Evolutionary conservation across 2,797 vertebrate genomes (phyloP).

Genomic region (Neostethus bicornis): DNA sequence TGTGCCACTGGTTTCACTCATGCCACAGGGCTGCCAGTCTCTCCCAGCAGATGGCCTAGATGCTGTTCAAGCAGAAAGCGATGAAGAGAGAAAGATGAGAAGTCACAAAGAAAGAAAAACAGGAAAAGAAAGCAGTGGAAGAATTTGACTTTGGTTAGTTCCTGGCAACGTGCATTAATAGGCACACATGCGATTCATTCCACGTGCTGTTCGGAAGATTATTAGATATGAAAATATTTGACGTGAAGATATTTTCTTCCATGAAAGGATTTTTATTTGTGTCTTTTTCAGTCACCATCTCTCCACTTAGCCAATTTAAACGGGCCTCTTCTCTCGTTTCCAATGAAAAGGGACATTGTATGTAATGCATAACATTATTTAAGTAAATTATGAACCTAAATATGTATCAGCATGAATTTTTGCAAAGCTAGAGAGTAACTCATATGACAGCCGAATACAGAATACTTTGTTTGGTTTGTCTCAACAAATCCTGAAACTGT

Average conservation of each 20-base stretch:
- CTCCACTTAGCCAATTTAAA: not conserved
- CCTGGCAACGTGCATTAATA: conserved; percentile 35
- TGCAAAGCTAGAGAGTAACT: not conserved
- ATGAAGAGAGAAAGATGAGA: conserved; percentile 37
- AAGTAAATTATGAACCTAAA: conserved; percentile 1
- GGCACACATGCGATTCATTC: conserved; percentile 60
- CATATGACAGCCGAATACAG: not conserved
- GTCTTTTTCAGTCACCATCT: conserved; percentile 18
- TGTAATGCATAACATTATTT: conserved; percentile 6
- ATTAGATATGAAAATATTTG: conserved; percentile 63
- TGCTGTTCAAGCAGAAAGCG: conserved; percentile 30
- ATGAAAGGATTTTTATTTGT: conserved; percentile 12
- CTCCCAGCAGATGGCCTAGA: conserved; percentile 52
- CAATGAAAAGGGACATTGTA: conserved; percentile 12
- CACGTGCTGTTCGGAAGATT: conserved; percentile 38
- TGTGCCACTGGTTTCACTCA: conserved; percentile 51
- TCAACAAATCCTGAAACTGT: not conserved
- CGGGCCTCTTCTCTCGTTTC: conserved; percentile 3
- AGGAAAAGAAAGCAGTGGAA: conserved; percentile 35
- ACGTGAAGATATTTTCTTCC: conserved; percentile 32
- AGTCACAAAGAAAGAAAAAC: conserved; percentile 40
- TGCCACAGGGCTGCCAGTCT: conserved; percentile 40
- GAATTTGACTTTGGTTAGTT: conserved; percentile 54
- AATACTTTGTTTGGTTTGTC: conserved; percentile 1
- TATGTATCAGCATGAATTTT: conserved; percentile 8